Percentiles rank a stretch among this genome's conserved stretches.
Evolutionary conservation across 2,797 vertebrate genomes (phyloP).

Genomic region (Aeoliscus strigatus): DNA sequence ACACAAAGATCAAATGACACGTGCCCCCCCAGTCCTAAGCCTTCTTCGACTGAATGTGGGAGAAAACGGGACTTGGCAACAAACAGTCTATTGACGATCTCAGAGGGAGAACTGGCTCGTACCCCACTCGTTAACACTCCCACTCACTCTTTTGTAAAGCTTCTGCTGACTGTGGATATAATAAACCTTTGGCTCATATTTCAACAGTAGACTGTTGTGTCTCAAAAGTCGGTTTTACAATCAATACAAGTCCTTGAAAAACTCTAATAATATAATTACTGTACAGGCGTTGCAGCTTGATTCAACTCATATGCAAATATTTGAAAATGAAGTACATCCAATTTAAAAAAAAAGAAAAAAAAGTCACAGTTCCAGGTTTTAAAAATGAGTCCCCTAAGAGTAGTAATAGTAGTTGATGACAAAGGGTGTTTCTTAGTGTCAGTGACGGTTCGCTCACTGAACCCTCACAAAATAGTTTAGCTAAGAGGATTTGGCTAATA

Average conservation of each 20-base stretch:
- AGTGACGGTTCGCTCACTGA: slow-evolving; percentile 52
- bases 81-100: slow-evolving; percentile 37
- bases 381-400: too few species aligned
- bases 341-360: too few species aligned
- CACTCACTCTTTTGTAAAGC: slow-evolving; percentile 46
- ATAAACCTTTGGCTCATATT: slow-evolving; percentile 27
- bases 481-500: slow-evolving; percentile 73
- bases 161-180: slow-evolving; percentile 44
- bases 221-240: slow-evolving; percentile 14
- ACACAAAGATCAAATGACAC: too few species aligned
- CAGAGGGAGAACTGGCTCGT: slow-evolving; percentile 36
- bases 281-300: too few species aligned
- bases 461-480: slow-evolving; percentile 66
- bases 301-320: too few species aligned
- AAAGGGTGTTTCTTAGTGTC: slow-evolving; percentile 60
- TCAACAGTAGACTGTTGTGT: slow-evolving; percentile 5
- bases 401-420: too few species aligned
- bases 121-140: slow-evolving; percentile 48
- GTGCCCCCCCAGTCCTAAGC: too few species aligned
- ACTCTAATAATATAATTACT: too few species aligned
- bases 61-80: slow-evolving; percentile 32
- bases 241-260: slow-evolving; percentile 1
- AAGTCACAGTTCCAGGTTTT: too few species aligned
- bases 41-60: slow-evolving; percentile 2
- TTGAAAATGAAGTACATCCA: too few species aligned